Conservation (phyloP, 2,113 vertebrate species). For the Colinus virginianus region DNA sequence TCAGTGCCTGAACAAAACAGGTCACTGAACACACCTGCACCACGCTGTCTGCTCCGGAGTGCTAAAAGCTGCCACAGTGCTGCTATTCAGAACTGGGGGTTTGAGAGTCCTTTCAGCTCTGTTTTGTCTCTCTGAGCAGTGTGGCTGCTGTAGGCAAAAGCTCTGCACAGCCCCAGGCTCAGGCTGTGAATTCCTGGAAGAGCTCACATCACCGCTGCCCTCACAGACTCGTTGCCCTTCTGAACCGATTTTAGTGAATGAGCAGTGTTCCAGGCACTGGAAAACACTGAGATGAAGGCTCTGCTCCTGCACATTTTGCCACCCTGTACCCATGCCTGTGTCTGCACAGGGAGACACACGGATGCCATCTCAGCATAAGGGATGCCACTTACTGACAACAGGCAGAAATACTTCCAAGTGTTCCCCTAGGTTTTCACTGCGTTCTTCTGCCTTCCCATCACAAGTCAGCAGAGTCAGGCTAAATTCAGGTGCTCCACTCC, state of each 20-base stretch:
- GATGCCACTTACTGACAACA: neutral
- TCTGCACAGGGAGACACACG: neutral
- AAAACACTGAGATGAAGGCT: neutral
- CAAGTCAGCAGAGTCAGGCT: neutral
- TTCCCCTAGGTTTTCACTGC: neutral
- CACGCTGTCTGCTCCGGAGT: neutral
- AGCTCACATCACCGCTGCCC: neutral
- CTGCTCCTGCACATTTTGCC: neutral
- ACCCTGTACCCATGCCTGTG: too few species aligned
- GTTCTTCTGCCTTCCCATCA: neutral
- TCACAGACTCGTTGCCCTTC: neutral
- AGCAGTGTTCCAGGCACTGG: neutral
- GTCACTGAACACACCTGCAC: conserved; percentile 1
- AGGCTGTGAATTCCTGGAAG: neutral
- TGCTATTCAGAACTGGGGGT: conserved; percentile 15
- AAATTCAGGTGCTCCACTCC: neutral
- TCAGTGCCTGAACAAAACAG: conserved; percentile 36
- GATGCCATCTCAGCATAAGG: neutral
- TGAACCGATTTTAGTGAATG: neutral
- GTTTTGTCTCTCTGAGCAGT: conserved; percentile 7
- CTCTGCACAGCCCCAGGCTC: conserved; percentile 9
- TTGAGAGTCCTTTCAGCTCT: conserved; percentile 2
- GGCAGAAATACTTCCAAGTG: neutral
- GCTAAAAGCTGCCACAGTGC: conserved; percentile 14
- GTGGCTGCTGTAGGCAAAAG: conserved; percentile 12